Evolutionary conservation across 2,113 vertebrate species (phyloP).

Genomic region (Leucopsar rothschildi): DNA sequence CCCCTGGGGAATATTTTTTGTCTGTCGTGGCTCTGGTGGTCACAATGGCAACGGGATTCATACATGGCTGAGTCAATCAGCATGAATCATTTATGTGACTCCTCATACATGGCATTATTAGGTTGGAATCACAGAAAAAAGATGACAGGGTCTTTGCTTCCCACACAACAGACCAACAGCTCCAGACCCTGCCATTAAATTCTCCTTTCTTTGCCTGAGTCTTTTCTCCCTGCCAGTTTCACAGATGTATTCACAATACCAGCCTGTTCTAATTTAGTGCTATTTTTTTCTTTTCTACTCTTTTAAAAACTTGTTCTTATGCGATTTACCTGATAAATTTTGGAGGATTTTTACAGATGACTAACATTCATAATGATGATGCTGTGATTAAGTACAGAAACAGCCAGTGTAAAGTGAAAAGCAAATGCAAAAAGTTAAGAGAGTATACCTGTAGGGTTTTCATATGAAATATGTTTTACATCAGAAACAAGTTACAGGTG

Average conservation of each 20-base stretch:
- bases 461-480: neutral
- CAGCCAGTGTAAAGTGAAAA: neutral
- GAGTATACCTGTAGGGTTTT: neutral
- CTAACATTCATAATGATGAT: neutral
- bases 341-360: neutral
- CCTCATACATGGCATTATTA: conserved; percentile 38
- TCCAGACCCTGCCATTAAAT: neutral
- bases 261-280: neutral
- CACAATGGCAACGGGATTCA: conserved; percentile 23
- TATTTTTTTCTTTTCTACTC: neutral
- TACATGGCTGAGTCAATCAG: neutral
- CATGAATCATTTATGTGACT: conserved; percentile 58
- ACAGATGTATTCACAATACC: neutral
- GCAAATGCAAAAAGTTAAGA: neutral
- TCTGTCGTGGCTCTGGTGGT: neutral
- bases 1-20: neutral
- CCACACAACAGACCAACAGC: neutral
- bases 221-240: neutral
- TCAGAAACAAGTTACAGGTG: neutral
- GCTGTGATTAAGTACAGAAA: neutral
- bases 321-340: neutral
- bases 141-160: neutral
- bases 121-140: conserved; percentile 5
- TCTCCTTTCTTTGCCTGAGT: neutral
- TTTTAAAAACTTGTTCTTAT: neutral